phyloP scores from a whole-genome alignment of 2,888 invertebrate genomes.

The Portevinia maculata region DNA sequence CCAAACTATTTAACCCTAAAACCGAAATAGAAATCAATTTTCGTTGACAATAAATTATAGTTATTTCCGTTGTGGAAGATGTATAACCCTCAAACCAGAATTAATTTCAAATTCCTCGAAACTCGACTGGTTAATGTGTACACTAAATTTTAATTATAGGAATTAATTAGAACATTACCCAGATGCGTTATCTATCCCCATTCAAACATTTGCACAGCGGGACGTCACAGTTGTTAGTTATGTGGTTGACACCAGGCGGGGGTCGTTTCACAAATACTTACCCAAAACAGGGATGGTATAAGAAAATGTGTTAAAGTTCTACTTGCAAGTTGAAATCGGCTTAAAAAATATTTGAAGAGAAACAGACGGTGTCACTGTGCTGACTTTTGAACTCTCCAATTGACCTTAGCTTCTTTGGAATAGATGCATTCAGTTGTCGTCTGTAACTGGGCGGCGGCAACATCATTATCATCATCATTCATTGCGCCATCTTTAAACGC shows the following conservation, averaged over 20 bases:
- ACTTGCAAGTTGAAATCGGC: neutral
- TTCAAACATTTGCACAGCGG: constrained; percentile 35
- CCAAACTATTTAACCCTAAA: too few species aligned
- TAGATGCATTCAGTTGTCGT: constrained; percentile 36
- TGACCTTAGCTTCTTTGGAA: constrained; percentile 55
- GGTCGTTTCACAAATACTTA: too few species aligned
- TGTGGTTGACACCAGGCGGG: constrained; percentile 1
- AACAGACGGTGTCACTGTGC: constrained; percentile 13
- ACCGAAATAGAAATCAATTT: constrained; percentile 1
- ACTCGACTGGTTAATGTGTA: constrained; percentile 19
- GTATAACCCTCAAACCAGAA: constrained; percentile 3
- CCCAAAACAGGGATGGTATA: neutral
- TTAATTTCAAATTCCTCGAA: constrained; percentile 8
- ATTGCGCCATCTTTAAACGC: neutral
- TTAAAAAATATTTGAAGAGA: constrained; percentile 6
- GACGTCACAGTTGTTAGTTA: constrained; percentile 1
- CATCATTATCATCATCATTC: constrained; percentile 35
- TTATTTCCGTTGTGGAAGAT: constrained; percentile 7
- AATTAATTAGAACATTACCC: constrained; percentile 59
- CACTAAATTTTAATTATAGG: constrained; percentile 30
- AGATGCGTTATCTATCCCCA: constrained; percentile 24
- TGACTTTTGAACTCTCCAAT: constrained; percentile 58
- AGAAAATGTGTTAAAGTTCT: neutral
- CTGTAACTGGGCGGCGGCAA: constrained; percentile 1
- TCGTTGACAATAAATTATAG: constrained; percentile 30